Base-by-base conservation (phyloP, 2,888 invertebrate species). In the Bhutanitis thaidina region DNA sequence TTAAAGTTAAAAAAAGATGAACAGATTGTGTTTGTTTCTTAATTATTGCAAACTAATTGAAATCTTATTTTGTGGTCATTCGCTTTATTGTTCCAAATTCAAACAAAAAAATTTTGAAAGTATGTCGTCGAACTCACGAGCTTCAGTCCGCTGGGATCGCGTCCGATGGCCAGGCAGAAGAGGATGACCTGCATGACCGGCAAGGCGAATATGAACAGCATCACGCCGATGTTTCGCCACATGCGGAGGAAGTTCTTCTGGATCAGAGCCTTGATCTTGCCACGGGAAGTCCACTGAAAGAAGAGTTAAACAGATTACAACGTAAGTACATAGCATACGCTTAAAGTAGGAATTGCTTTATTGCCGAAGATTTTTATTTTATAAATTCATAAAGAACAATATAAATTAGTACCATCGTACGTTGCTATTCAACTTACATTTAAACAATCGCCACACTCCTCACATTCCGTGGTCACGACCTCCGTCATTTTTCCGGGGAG, bases 131-230 rank as follows among this genome's bases (percentile, higher is more conserved):
- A 3, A 69, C 96, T 93, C 34, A 96, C 96, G 71, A 97, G 77
- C 64, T 92, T 93, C 3, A 97, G 90, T 43, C 94, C 95, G 52
- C 93, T 94, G 0, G 97, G 97, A 77, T 97, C 96, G 20, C 96
- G 91, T 43, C 97, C 97, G 59, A 97, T 97, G 52, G 97, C 97
- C 77, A 97, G 85, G 76, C 97, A 97, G 91, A 97, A 97, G 52
- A 98, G 92, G 50, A 97, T 95, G 55, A 97, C 97, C 88, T 97
- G 97, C 93, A 97, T 94, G 25, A 96, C 96, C n/a, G 97, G 97
- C 65, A 97, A 84, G 30, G 96, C 95, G 79, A 97, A 97, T 70
- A 97, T 96, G 85, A 98, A 98, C 70, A 97, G 89, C 94, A 98
- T 96, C 55, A 97, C 96, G 37, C 96, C 96, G 55, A 97, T 95